phyloP scores from a whole-genome alignment of 2,888 invertebrate genomes.

The Acholoe squamosa region DNA sequence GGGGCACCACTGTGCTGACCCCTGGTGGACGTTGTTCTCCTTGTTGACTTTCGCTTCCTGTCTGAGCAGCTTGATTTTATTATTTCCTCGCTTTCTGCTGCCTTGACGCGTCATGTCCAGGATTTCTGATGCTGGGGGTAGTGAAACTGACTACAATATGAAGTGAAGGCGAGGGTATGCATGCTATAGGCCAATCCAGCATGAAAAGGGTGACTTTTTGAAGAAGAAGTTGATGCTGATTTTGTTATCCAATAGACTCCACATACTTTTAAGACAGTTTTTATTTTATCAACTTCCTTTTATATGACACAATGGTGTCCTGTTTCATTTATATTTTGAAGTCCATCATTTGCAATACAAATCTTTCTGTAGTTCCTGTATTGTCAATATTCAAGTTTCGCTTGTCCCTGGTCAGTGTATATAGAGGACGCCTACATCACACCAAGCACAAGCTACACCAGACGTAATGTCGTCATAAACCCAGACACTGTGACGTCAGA shows the following conservation, averaged over 20 bases:
- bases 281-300: too few species aligned
- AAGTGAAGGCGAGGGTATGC: neutral
- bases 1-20: neutral
- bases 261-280: too few species aligned
- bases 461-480: neutral
- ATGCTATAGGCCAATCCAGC: neutral
- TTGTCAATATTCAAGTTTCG: too few species aligned
- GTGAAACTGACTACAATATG: neutral
- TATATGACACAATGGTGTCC: too few species aligned
- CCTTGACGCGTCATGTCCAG: neutral
- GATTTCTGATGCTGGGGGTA: neutral
- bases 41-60: neutral
- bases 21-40: conserved; percentile 4
- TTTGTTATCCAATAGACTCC: too few species aligned
- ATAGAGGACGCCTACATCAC: neutral
- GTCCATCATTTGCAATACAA: too few species aligned
- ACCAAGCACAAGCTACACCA: neutral
- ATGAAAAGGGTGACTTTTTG: too few species aligned
- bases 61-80: neutral
- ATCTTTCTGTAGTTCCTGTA: too few species aligned
- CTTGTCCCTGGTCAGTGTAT: too few species aligned
- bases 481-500: neutral
- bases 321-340: too few species aligned
- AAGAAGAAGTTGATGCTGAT: too few species aligned
- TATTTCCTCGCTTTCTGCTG: neutral